Conservation (phyloP, 2,797 vertebrate genomes). For the Oceanodroma leucorhoa region DNA sequence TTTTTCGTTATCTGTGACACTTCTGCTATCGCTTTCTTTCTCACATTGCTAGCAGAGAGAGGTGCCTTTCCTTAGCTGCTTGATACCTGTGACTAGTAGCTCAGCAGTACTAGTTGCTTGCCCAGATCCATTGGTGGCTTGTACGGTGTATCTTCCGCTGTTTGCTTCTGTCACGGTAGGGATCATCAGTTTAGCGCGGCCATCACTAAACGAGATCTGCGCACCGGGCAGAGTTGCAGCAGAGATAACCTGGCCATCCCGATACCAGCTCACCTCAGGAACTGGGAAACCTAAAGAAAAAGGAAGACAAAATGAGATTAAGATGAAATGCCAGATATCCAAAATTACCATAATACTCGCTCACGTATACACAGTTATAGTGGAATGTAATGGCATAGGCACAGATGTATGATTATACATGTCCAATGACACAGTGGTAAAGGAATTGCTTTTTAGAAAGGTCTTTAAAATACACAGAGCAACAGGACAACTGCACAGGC, state of each 20-base stretch:
- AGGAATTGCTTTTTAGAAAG: not conserved
- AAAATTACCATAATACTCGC: not conserved
- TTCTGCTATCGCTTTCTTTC: not conserved
- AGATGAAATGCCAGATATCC: not conserved
- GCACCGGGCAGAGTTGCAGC: conserved; percentile 89
- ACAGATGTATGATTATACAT: not conserved
- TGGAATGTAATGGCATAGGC: not conserved
- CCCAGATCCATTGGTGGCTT: conserved; percentile 96
- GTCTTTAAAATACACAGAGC: not conserved
- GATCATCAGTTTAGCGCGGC: conserved; percentile 94
- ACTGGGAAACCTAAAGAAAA: conserved; percentile 86
- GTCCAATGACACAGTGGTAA: not conserved
- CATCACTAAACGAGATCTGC: conserved; percentile 97
- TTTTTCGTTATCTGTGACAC: not conserved
- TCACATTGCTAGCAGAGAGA: not conserved
- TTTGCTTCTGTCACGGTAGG: conserved; percentile 87
- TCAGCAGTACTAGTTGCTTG: conserved; percentile 98
- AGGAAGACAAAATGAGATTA: not conserved
- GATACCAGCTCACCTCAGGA: conserved; percentile 99
- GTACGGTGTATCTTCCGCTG: conserved; percentile 93
- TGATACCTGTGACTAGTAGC: conserved; percentile 91
- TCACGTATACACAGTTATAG: rapidly evolving
- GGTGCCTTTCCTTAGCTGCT: not conserved
- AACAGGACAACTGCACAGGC: not conserved
- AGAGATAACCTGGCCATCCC: conserved; percentile 97